Conservation (phyloP, 2,888 invertebrate species). For the Thera obeliscata region DNA sequence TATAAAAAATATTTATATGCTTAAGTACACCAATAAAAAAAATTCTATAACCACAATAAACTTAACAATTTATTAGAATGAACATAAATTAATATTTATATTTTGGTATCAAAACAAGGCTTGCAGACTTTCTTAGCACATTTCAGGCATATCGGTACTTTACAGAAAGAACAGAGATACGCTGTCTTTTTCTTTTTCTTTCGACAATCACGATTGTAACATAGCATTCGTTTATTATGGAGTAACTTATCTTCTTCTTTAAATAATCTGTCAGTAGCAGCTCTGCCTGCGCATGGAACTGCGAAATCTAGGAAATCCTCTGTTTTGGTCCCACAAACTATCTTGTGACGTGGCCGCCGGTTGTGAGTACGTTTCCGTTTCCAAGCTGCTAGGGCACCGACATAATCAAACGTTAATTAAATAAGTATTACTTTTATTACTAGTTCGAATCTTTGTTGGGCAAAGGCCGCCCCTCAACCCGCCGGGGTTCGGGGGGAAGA, state of each 20-base stretch:
- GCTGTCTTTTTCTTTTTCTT: constrained; percentile 4
- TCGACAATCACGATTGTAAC: constrained; percentile 3
- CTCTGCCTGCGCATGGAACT: constrained; percentile 6
- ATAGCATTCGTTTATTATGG: constrained; percentile 3
- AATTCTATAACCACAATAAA: background rate
- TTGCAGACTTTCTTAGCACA: constrained; percentile 25
- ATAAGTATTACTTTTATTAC: background rate
- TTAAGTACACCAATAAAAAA: background rate
- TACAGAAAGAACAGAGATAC: constrained; percentile 13
- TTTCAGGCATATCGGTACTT: constrained; percentile 11
- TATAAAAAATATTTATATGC: background rate
- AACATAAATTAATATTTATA: background rate
- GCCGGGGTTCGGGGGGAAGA: no score
- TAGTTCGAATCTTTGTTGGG: no score
- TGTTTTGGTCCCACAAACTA: constrained; percentile 3
- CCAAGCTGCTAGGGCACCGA: constrained; percentile 6
- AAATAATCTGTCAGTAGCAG: constrained; percentile 10
- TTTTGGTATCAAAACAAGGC: constrained; percentile 15
- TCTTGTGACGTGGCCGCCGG: background rate
- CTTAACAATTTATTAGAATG: background rate
- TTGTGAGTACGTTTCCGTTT: background rate
- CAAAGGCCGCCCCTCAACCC: no score
- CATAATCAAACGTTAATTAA: constrained; percentile 4
- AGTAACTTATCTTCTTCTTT: constrained; percentile 19
- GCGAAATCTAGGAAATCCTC: constrained; percentile 17